Base-by-base conservation (phyloP, 2,113 vertebrate genomes). In the Ptychochromis oligacanthus region DNA sequence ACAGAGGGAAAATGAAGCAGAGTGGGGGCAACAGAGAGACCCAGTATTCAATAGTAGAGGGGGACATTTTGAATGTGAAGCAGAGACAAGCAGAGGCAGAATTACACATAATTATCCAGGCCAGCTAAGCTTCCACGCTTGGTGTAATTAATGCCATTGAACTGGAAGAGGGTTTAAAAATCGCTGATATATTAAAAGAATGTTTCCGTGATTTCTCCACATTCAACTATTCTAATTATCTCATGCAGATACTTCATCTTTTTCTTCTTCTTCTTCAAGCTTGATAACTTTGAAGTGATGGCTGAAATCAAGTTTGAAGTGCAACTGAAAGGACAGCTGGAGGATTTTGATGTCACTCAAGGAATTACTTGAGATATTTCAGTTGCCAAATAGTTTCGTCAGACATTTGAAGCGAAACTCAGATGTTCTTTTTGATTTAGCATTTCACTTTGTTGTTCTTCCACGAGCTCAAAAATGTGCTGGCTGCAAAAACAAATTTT, bases 91-190 rank as follows among this genome's bases (percentile, higher is more conserved):
- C 64, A 81, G 67, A 77, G 58, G 58, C 86, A 84, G 82, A 90
- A 91, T 94, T 90, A 94, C 88, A 84, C 87, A 82, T 93, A 89
- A 94, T 94, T 92, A 93, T 74, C 79, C 36, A 31, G 79, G 84
- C 64, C 60, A 80, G 89, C 84, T 89, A 79, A 90, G 87, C 89
- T 78, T 91, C 88, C 81, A 84, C 90, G 90, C 90, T 89, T 49
- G 60, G 80, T 89, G 88, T 84, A 93, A 93, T 94, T 89, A 90
- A 90, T 90, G 88, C 86, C 62, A 83, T 52, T 84, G 62, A 77
- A 82, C 75, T 54, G 65, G 55, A 74, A 87, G 84, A 89, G 17
- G 55, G 56, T 83, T 88, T 91, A 80, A 24, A 87, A 82, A 81
- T 81, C 1, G 6, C 31, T 61, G 65, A 61, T 78, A 82, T 80